Conservation (phyloP, 1,140 invertebrate species). For the Pantala flavescens region DNA sequence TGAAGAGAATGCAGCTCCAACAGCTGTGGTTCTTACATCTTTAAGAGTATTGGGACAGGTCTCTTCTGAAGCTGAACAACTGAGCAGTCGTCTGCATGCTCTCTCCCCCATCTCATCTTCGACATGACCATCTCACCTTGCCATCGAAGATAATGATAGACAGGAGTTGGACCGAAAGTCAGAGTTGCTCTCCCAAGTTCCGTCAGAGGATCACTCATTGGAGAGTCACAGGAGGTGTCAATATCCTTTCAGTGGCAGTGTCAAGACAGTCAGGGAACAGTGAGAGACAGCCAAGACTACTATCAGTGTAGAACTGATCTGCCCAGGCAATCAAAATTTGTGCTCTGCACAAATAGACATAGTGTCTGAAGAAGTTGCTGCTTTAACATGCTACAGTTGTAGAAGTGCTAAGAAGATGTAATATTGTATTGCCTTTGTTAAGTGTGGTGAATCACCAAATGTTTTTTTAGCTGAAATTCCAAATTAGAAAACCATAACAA, state of each 20-base stretch:
- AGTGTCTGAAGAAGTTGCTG: not conserved
- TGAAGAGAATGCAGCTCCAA: not conserved
- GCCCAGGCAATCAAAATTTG: not conserved
- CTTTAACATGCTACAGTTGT: not conserved
- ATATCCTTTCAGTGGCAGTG: not conserved
- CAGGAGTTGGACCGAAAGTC: not conserved
- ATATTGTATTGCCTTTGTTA: not conserved
- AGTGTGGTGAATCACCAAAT: not conserved
- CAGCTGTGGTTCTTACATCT: not conserved
- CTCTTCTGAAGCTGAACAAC: not conserved
- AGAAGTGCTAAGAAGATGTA: not conserved
- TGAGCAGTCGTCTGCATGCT: not conserved
- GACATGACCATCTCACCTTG: not conserved
- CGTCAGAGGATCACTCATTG: not conserved
- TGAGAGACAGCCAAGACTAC: not conserved
- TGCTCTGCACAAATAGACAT: not conserved
- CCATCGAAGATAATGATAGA: not conserved
- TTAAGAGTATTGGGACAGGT: not conserved
- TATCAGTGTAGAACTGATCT: not conserved
- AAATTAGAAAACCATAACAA: not conserved
- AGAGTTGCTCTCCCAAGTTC: not conserved
- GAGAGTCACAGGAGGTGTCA: not conserved
- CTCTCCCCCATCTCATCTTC: constrained; percentile 3
- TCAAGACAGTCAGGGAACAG: not conserved
- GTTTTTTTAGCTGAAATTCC: not conserved